Base-by-base conservation (phyloP, 1,140 invertebrate genomes). In the Plutomurus gul region DNA sequence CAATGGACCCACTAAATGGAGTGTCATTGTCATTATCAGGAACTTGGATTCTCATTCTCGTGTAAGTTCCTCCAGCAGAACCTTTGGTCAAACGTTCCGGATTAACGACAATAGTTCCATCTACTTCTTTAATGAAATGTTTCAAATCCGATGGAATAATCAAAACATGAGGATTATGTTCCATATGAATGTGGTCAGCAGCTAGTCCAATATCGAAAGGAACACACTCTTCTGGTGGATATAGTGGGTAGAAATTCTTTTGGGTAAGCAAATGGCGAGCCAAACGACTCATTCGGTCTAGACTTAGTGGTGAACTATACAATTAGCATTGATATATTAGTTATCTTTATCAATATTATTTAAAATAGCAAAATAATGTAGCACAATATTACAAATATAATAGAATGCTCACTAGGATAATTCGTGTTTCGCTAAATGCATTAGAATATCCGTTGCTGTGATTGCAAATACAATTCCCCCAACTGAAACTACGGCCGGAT, bases 111-210 rank as follows among this genome's bases (percentile, higher is more conserved):
- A 95, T 86, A 82, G 92, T 93, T 4, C 91, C 92, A 81, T 92
- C 89, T 16, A 94, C 89, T 78, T 92, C 92, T 89, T 93, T 95
- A 49, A 93, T 89, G 86, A 96, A 97, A 85, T 92, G 90, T 85
- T 91, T 89, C 75, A 96, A 90, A 85, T 94, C 92, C 10, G 95
- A 96, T 3, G 95, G 95, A 80, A 95, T 85, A 49, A 98, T 86
- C 1, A 98, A 86, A 8, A 98, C 82, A 85, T 97, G 94, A 1
- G 95, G 95, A 60, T 91, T 91, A 65, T 88, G 86, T 13, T 91
- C 87, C 76, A 95, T 88, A 74, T 90, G 88, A 11, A 90, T 90
- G 85, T 91, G 89, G 80, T 90, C 88, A 43, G 92, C 89, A 87
- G 92, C 92, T 47, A 93, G 86, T 71, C 89, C 88, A 16, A 90